Conservation (phyloP, 2,113 vertebrate species). For the Tricholaema leucomelas region DNA sequence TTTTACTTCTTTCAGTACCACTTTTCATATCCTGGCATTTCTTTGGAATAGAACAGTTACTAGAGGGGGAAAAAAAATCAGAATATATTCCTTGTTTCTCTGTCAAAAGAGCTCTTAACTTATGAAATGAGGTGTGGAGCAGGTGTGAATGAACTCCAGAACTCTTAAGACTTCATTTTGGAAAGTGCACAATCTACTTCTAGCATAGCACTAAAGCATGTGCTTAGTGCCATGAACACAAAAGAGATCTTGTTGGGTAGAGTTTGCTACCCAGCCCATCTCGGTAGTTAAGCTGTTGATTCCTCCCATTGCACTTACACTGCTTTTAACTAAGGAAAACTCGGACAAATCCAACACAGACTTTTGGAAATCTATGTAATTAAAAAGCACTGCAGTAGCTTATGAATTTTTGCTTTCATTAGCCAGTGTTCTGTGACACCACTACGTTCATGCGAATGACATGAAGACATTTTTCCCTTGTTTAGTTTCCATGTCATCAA, state of each 20-base stretch:
- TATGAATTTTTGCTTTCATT: not conserved
- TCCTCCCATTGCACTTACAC: not conserved
- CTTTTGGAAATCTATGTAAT: not conserved
- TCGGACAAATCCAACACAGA: not conserved
- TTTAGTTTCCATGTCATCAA: rapidly evolving
- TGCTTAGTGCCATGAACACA: not conserved
- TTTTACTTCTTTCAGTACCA: not conserved
- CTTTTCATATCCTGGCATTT: not conserved
- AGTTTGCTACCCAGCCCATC: not conserved
- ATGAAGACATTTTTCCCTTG: not conserved
- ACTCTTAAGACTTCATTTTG: not conserved
- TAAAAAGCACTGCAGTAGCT: not conserved
- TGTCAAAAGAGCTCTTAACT: not conserved
- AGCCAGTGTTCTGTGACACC: not conserved
- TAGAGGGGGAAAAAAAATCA: not conserved
- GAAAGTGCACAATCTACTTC: not conserved
- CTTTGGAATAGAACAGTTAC: not conserved
- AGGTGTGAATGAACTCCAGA: not conserved
- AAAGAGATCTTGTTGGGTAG: not conserved
- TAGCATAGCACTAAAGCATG: not conserved
- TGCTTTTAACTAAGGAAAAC: not conserved
- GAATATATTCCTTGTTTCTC: not conserved
- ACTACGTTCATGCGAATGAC: not conserved
- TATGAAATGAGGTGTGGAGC: not conserved
- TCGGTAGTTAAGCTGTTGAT: not conserved